Evolutionary conservation across 37 sponge, comb jelly and placozoan genomes (phyloP).

Genomic region (Geodia barretti): DNA sequence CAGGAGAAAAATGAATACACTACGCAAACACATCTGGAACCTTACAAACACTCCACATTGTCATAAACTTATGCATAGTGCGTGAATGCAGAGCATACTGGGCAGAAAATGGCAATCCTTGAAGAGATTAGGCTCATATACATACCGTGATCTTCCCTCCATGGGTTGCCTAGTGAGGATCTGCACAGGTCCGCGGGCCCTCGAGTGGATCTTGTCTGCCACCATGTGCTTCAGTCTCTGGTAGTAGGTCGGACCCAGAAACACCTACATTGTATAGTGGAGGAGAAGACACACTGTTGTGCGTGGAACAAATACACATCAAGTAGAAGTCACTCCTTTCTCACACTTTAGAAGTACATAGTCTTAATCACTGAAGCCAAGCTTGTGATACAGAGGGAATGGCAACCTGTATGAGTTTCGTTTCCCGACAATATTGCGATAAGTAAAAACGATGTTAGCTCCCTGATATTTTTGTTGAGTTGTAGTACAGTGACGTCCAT

Average conservation of each 20-base stretch:
- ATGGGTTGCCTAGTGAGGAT: constrained; percentile 97
- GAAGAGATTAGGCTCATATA: not conserved
- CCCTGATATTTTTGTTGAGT: too few relatives aligned
- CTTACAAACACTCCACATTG: too few relatives aligned
- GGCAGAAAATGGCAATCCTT: not conserved
- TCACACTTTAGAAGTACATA: too few relatives aligned
- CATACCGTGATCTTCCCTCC: constrained; percentile 97
- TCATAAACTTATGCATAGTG: not conserved
- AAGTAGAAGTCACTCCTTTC: too few relatives aligned
- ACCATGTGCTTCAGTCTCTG: constrained; percentile 99
- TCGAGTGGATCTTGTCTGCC: constrained; percentile 99
- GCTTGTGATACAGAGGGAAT: too few relatives aligned
- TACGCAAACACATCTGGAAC: too few relatives aligned
- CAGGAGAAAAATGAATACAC: too few relatives aligned
- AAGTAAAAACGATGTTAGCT: too few relatives aligned
- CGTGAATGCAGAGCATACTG: not conserved
- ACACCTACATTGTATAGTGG: constrained; percentile 68
- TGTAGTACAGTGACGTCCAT: too few relatives aligned
- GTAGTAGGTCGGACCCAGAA: constrained; percentile 99
- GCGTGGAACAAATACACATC: not conserved
- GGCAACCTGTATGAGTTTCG: too few relatives aligned
- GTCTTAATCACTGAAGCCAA: too few relatives aligned
- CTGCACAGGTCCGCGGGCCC: constrained; percentile 97
- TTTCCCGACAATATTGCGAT: too few relatives aligned
- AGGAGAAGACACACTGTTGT: not conserved